Base-by-base conservation (phyloP, 2,113 vertebrate species). In the Brienomyrus longianalis region DNA sequence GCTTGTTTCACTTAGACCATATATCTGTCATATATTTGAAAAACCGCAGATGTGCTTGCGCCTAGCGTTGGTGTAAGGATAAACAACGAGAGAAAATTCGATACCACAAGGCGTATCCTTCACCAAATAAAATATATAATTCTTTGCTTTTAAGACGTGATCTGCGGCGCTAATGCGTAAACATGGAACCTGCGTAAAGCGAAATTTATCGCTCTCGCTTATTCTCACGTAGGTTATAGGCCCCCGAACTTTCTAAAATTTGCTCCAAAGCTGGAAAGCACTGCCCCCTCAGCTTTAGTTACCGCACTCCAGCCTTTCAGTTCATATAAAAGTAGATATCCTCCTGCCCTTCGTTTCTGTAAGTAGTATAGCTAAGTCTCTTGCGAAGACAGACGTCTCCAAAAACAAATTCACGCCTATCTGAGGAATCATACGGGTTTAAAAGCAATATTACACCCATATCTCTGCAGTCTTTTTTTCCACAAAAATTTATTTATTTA, bases 401-500 rank as follows among this genome's bases (percentile, higher is more conserved):
- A 80, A 35, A 19, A 43, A 19, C 74, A 80, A 80, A 80, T 80
- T 43, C 13, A 80, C 74, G 31, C 74, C 62, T 70, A 70, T 15
- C 27, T 4, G n/a, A 70, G 10, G n/a, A 70, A 70, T 70, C 74
- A 80, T 80, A 19, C 74, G 39, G 13, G 39, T n/a, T 62, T 59
- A 96, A 96, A 96, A 95, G 93, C 95, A 97, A 96, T 96, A 96
- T 96, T 97, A 96, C 96, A 96, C 95, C 88, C 47, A 74, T 96
- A 96, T 96, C 96, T 96, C 96, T 97, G 96, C 97, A 97, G 96
- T 97, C 96, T 97, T 97, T 97, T 54, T 97, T 97, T 97, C 97
- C 97, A 97, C 97, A 98, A 98, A 77, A 98, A 97, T 97, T 96
- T 97, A 98, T 96, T 95, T 95, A 95, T 98, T 98, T 99, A 98